phyloP scores from a whole-genome alignment of 2,797 vertebrate species.

The Macropodus opercularis region DNA sequence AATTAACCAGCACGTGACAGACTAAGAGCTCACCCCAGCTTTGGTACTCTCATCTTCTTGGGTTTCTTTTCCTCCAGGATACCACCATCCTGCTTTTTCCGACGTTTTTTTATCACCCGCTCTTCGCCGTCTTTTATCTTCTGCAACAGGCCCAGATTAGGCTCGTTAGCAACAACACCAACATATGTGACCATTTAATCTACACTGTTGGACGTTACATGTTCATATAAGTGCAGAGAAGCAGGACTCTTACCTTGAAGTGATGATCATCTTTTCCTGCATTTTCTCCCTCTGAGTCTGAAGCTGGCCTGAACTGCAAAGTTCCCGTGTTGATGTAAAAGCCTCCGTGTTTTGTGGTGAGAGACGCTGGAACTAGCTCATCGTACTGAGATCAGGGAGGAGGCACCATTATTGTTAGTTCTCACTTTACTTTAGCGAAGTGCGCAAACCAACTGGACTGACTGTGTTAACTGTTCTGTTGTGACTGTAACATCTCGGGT shows the following conservation, averaged over 20 bases:
- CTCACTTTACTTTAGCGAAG: background rate
- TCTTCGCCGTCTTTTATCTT: slow-evolving; percentile 93
- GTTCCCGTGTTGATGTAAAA: slow-evolving; percentile 99
- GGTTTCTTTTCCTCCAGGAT: slow-evolving; percentile 91
- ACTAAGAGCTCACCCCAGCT: slow-evolving; percentile 85
- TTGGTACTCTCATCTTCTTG: slow-evolving; percentile 90
- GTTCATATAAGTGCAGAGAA: background rate
- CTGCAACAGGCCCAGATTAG: slow-evolving; percentile 23
- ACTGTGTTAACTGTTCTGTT: too few species aligned
- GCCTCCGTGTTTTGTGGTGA: slow-evolving; percentile 96
- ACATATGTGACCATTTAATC: background rate
- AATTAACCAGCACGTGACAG: background rate
- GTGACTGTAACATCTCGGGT: too few species aligned
- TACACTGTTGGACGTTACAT: background rate
- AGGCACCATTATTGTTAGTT: background rate
- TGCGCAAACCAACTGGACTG: too few species aligned
- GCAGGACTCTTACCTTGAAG: slow-evolving; percentile 81
- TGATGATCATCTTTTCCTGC: slow-evolving; percentile 84
- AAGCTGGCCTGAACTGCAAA: slow-evolving; percentile 94
- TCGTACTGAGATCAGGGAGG: slow-evolving; percentile 85
- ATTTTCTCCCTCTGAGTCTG: slow-evolving; percentile 93
- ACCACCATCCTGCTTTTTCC: slow-evolving; percentile 90
- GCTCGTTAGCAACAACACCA: background rate
- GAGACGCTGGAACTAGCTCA: slow-evolving; percentile 96
- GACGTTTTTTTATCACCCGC: slow-evolving; percentile 89